Conservation (phyloP, 2,888 invertebrate genomes). For the Hirtodrosophila duncani region DNA sequence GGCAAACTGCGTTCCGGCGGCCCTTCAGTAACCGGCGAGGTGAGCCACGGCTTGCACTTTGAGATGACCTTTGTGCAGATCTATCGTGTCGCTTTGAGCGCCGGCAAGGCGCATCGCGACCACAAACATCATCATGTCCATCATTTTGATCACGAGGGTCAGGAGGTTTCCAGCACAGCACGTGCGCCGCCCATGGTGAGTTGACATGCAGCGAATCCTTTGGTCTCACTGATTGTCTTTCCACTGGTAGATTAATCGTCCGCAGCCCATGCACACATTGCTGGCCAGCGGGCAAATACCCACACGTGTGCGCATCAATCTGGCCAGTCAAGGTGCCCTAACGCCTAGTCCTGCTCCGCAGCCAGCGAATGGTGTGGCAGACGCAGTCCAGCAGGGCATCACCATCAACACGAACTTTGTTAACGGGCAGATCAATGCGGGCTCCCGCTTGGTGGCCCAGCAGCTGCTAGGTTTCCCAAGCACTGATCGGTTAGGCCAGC, state of each 20-base stretch:
- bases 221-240: neutral
- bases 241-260: slow-evolving; percentile 77
- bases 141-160: slow-evolving; percentile 87
- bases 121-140: slow-evolving; percentile 93
- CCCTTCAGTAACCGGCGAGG: slow-evolving; percentile 74
- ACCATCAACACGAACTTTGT: slow-evolving; percentile 80
- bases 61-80: slow-evolving; percentile 90
- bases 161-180: slow-evolving; percentile 81
- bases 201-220: neutral
- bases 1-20: slow-evolving; percentile 86
- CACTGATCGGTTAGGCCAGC: no score
- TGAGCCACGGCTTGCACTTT: slow-evolving; percentile 76
- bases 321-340: slow-evolving; percentile 77
- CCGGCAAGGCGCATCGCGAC: slow-evolving; percentile 91
- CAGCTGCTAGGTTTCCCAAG: slow-evolving; percentile 78
- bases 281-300: slow-evolving; percentile 83
- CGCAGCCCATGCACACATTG: slow-evolving; percentile 79
- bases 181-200: slow-evolving; percentile 79
- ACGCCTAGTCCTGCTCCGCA: neutral
- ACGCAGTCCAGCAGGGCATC: slow-evolving; percentile 71
- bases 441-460: slow-evolving; percentile 81
- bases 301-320: slow-evolving; percentile 79
- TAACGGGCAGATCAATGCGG: slow-evolving; percentile 82
- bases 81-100: slow-evolving; percentile 88
- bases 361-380: slow-evolving; percentile 1